Evolutionary conservation across 1,140 invertebrate genomes (phyloP).

Genomic region (Protaetia brevitarsis): DNA sequence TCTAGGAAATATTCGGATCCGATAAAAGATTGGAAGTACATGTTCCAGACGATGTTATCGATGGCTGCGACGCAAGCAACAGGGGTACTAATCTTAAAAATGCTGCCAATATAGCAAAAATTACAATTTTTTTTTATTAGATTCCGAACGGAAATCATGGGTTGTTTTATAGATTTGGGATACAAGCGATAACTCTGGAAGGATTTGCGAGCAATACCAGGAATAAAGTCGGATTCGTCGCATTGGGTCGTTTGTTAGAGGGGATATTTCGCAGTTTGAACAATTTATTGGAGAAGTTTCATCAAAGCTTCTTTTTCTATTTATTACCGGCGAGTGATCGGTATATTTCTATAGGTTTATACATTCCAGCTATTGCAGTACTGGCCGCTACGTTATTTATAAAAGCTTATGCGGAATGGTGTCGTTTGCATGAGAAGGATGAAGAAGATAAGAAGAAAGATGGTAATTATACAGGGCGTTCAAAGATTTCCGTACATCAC

Average conservation of each 20-base stretch:
- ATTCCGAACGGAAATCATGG: slow-evolving; percentile 93
- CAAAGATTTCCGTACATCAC: no score
- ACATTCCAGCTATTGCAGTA: slow-evolving; percentile 83
- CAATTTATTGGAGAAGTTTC: slow-evolving; percentile 93
- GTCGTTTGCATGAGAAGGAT: slow-evolving; percentile 44
- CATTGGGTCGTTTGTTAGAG: slow-evolving; percentile 77
- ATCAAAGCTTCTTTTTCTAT: slow-evolving; percentile 99
- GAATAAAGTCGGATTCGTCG: slow-evolving; percentile 39
- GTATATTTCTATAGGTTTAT: slow-evolving; percentile 93
- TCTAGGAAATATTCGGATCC: slow-evolving; percentile 49
- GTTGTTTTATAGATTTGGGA: slow-evolving; percentile 87
- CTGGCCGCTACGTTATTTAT: slow-evolving; percentile 74
- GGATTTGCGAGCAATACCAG: slow-evolving; percentile 53
- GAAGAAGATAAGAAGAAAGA: background rate
- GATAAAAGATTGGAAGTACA: slow-evolving; percentile 58
- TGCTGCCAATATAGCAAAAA: background rate
- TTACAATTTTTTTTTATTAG: slow-evolving; percentile 38
- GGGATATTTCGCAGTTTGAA: slow-evolving; percentile 91
- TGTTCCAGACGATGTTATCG: slow-evolving; percentile 69
- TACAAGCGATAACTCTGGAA: slow-evolving; percentile 87
- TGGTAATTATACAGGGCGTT: background rate
- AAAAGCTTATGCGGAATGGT: slow-evolving; percentile 75
- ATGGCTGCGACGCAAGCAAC: slow-evolving; percentile 87
- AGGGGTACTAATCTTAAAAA: slow-evolving; percentile 55
- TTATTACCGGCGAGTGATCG: slow-evolving; percentile 83